phyloP scores from a whole-genome alignment of 2,888 invertebrate species.

The Parnassius mnemosyne region DNA sequence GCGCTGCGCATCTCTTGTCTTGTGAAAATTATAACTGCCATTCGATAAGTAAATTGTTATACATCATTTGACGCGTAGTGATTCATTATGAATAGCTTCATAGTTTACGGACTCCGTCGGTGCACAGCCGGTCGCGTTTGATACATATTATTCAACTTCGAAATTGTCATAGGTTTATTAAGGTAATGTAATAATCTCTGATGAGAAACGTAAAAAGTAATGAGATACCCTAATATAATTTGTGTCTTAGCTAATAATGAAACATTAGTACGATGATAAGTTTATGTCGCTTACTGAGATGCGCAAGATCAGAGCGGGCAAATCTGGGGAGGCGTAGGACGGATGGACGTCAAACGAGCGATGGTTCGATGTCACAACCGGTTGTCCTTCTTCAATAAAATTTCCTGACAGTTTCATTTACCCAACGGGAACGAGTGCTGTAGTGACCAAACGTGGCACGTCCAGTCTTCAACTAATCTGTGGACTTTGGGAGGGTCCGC shows the following conservation, averaged over 20 bases:
- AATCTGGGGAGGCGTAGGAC: conserved; percentile 24
- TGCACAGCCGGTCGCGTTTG: conserved; percentile 76
- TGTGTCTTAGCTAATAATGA: conserved; percentile 78
- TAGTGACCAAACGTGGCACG: conserved; percentile 70
- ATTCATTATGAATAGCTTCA: conserved; percentile 59
- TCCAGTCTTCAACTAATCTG: conserved; percentile 60
- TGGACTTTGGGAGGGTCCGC: conserved; percentile 51
- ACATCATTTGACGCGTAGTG: conserved; percentile 65
- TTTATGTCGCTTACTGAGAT: conserved; percentile 68
- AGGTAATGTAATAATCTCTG: conserved; percentile 74
- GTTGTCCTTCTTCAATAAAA: conserved; percentile 49
- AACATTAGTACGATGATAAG: conserved; percentile 73
- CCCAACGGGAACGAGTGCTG: conserved; percentile 52
- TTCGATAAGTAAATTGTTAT: conserved; percentile 73
- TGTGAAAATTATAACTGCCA: conserved; percentile 76
- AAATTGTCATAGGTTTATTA: conserved; percentile 78
- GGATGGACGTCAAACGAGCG: conserved; percentile 13
- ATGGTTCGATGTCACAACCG: conserved; percentile 35
- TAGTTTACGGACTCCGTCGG: conserved; percentile 70
- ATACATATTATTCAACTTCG: conserved; percentile 78
- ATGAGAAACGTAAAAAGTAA: conserved; percentile 71
- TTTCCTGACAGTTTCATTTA: conserved; percentile 44
- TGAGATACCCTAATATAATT: conserved; percentile 76
- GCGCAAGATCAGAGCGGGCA: conserved; percentile 44
- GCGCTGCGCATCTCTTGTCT: conserved; percentile 44